Conservation (phyloP, 2,797 vertebrate genomes). For the Crenuchus spilurus region DNA sequence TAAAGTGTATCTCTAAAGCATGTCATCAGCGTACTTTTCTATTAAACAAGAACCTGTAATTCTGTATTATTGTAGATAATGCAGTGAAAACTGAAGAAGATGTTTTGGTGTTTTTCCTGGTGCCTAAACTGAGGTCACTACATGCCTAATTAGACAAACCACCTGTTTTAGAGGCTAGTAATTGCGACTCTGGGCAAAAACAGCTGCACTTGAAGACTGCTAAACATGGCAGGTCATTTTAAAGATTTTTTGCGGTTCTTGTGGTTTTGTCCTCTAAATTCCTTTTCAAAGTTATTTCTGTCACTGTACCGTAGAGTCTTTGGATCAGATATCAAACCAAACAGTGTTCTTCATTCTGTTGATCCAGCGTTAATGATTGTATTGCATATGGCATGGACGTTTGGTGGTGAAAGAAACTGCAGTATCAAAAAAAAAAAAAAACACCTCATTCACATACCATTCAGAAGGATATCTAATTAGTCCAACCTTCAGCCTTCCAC, state of each 20-base stretch:
- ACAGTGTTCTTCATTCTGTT: neutral
- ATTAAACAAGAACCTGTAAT: neutral
- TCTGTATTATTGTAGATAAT: constrained; percentile 1
- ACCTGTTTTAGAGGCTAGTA: constrained; percentile 22
- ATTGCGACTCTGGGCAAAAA: constrained; percentile 12
- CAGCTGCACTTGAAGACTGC: neutral
- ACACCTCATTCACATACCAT: constrained; percentile 9
- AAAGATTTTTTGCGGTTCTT: neutral
- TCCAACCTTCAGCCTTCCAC: constrained; percentile 33
- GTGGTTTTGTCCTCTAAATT: neutral
- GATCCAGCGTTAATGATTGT: neutral
- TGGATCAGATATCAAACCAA: neutral
- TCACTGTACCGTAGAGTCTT: neutral
- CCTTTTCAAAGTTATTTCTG: neutral
- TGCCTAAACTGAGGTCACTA: constrained; percentile 12
- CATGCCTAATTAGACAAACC: constrained; percentile 15
- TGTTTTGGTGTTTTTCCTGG: neutral
- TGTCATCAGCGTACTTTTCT: too few relatives aligned
- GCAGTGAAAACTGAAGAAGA: constrained; percentile 3
- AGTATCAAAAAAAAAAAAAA: neutral
- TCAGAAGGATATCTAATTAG: constrained; percentile 6
- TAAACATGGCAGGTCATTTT: neutral
- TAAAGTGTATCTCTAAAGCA: too few relatives aligned
- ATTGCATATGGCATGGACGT: neutral
- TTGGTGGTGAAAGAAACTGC: constrained; percentile 1